Conservation (phyloP, 2,888 invertebrate species). For the Deroplatys truncata region DNA sequence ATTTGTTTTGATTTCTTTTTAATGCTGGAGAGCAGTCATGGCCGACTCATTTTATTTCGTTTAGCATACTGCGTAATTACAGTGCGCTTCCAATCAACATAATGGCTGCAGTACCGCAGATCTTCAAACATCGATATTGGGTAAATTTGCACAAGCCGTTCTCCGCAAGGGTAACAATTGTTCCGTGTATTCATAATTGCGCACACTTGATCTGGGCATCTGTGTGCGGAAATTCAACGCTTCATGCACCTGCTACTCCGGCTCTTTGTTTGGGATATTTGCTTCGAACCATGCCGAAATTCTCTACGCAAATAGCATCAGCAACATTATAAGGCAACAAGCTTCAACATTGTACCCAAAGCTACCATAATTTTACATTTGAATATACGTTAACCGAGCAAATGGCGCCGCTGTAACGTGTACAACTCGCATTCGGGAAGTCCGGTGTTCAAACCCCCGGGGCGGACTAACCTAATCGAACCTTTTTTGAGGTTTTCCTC, state of each 20-base stretch:
- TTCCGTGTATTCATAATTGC: neutral
- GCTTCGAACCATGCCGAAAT: neutral
- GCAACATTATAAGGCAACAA: neutral
- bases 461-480: too few species aligned
- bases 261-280: neutral
- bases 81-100: neutral
- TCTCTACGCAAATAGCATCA: neutral
- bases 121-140: neutral
- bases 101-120: neutral
- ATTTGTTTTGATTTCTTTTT: neutral
- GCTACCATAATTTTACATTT: too few species aligned
- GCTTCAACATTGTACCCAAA: too few species aligned
- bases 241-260: neutral
- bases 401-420: too few species aligned
- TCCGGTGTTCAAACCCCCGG: too few species aligned
- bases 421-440: too few species aligned
- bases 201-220: neutral
- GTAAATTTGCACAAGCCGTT: neutral
- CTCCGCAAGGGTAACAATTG: neutral
- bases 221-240: neutral
- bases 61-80: neutral
- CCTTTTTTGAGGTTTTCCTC: too few species aligned
- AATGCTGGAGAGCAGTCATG: neutral
- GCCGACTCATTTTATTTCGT: neutral
- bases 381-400: too few species aligned